Conservation (phyloP, 2,888 invertebrate genomes). For the Melieria crassipennis region DNA sequence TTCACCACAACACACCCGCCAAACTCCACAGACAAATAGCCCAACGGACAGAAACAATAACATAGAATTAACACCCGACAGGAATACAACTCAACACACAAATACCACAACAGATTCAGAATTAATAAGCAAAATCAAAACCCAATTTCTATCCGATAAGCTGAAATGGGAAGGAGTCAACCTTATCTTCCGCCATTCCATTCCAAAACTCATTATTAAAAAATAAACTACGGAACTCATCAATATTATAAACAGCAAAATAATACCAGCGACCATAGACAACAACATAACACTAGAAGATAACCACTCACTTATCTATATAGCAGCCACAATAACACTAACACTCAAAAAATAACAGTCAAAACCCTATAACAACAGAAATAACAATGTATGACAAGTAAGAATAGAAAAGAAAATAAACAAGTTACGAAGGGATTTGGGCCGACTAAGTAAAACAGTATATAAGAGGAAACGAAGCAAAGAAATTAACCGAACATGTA, state of each 20-base stretch:
- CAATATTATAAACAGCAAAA: not conserved
- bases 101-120: too few relatives aligned
- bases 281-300: not conserved
- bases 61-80: too few relatives aligned
- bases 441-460: not conserved
- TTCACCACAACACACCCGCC: too few relatives aligned
- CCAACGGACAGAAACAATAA: too few relatives aligned
- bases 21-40: too few relatives aligned
- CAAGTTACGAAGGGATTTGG: not conserved
- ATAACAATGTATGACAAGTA: not conserved
- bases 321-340: not conserved
- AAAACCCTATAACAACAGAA: not conserved
- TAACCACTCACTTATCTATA: not conserved
- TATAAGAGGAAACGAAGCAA: not conserved
- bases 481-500: not conserved
- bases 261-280: not conserved
- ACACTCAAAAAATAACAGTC: not conserved
- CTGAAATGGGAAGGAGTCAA: not conserved
- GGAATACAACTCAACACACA: too few relatives aligned
- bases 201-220: not conserved
- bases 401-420: not conserved
- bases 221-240: not conserved
- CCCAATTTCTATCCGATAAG: too few relatives aligned
- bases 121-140: too few relatives aligned
- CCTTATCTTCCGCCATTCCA: not conserved